Conservation (phyloP, 2,113 vertebrate genomes). For the Nibea albiflora region DNA sequence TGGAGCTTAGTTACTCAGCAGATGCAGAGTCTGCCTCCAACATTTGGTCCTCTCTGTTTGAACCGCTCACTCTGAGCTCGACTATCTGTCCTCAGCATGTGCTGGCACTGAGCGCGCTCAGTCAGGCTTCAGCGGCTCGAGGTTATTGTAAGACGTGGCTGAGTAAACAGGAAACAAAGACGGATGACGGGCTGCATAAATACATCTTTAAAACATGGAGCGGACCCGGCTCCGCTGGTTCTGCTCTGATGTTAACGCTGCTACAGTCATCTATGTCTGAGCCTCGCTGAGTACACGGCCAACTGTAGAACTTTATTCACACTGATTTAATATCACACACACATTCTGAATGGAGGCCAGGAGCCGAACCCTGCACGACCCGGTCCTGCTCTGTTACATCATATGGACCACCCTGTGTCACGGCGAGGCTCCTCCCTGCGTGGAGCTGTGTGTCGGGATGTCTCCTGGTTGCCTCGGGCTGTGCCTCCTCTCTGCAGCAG, state of each 20-base stretch:
- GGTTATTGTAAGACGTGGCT: not conserved
- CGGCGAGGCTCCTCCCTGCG: slow-evolving; percentile 5
- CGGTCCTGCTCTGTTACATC: not conserved
- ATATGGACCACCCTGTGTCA: not conserved
- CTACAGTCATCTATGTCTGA: not conserved
- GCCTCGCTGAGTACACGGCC: too few relatives aligned
- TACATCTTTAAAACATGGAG: not conserved
- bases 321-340: too few relatives aligned
- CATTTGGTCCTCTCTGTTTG: slow-evolving; percentile 5
- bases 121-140: not conserved
- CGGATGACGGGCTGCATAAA: not conserved
- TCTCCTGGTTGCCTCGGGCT: slow-evolving; percentile 30
- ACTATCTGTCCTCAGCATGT: slow-evolving; percentile 10
- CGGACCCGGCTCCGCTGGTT: not conserved
- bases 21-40: slow-evolving; percentile 1
- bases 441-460: slow-evolving; percentile 35
- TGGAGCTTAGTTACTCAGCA: not conserved
- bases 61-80: not conserved
- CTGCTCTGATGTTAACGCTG: not conserved
- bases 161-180: slow-evolving; percentile 7
- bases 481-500: not conserved
- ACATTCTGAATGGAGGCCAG: too few relatives aligned
- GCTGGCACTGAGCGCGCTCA: not conserved
- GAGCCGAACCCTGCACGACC: not conserved
- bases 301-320: too few relatives aligned